Conservation (phyloP, 2,113 vertebrate genomes). For the Gymnogyps californianus region DNA sequence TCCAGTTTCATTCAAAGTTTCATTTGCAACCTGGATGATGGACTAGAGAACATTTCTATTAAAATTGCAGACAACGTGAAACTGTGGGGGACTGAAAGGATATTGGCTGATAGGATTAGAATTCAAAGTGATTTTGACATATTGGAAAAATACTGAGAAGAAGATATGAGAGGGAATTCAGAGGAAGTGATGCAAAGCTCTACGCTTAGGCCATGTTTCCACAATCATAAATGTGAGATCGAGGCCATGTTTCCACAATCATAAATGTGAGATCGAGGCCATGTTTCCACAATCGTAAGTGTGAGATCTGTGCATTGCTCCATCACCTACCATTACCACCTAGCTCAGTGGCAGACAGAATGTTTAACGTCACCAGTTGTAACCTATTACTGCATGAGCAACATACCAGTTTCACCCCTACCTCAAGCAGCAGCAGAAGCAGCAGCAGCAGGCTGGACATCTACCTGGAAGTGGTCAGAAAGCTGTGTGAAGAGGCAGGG, state of each 20-base stretch:
- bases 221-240: not conserved
- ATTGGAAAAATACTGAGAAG: not conserved
- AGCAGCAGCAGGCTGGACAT: not conserved
- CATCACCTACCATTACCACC: not conserved
- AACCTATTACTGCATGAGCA: not conserved
- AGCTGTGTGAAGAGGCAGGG: not conserved
- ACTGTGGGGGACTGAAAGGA: not conserved
- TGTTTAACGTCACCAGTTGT: not conserved
- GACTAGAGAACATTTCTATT: not conserved
- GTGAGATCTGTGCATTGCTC: not conserved
- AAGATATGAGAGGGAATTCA: not conserved
- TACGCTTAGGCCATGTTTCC: not conserved
- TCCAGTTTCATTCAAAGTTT: not conserved
- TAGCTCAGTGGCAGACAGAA: not conserved
- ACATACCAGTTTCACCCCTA: not conserved
- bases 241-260: not conserved
- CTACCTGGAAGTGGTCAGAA: not conserved
- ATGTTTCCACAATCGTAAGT: not conserved
- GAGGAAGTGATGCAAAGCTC: not conserved
- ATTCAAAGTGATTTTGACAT: not conserved
- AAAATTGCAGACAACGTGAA: not conserved
- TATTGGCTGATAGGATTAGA: not conserved
- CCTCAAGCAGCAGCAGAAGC: not conserved
- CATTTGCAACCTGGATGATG: not conserved
- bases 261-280: not conserved